Conservation (phyloP, 2,888 invertebrate species). For the Eutolmus rufibarbis region DNA sequence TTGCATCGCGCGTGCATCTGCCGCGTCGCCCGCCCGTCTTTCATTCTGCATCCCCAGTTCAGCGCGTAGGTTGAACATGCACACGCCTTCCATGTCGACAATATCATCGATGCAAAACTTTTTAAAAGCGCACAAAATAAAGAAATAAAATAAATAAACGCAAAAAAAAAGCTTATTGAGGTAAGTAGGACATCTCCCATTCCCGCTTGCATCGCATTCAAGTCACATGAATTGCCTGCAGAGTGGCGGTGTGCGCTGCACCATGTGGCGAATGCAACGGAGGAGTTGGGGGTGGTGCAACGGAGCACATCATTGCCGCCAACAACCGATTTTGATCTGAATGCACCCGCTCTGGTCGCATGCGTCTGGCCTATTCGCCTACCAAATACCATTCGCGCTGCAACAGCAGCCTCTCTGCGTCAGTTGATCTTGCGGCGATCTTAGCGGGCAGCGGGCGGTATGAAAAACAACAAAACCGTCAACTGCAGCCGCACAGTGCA, state of each 20-base stretch:
- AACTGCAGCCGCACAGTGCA: constrained; percentile 6
- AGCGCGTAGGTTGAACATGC: background rate
- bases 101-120: constrained; percentile 29
- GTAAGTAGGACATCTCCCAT: constrained; percentile 41
- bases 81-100: background rate
- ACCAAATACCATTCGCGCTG: background rate
- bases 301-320: background rate
- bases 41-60: background rate
- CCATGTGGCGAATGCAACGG: background rate
- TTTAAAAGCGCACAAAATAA: background rate
- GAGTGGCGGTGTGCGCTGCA: background rate
- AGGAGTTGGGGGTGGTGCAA: background rate
- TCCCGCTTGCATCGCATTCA: background rate
- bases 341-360: background rate
- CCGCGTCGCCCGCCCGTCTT: background rate
- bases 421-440: background rate
- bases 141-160: constrained; percentile 34
- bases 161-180: constrained; percentile 36
- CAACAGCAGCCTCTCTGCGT: background rate
- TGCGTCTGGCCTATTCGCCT: background rate
- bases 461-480: constrained; percentile 6
- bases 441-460: background rate
- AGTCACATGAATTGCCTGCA: constrained; percentile 31
- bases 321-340: constrained; percentile 12
- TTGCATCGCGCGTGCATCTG: background rate